phyloP scores from a whole-genome alignment of 2,113 vertebrate species.

The Mus musculus region DNA sequence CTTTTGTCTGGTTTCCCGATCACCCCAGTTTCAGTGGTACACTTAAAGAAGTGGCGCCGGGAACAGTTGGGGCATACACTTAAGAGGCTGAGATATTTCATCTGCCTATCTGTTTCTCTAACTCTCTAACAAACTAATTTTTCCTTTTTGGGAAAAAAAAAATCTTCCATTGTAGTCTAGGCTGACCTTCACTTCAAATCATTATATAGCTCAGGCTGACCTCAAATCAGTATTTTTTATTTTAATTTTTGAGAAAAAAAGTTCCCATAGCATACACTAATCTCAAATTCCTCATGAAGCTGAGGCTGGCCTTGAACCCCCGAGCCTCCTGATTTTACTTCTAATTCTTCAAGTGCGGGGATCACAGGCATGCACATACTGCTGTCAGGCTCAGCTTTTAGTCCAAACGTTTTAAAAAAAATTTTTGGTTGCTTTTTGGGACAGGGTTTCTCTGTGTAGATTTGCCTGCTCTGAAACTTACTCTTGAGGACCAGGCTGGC shows the following conservation, averaged over 20 bases:
- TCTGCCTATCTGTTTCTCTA: not conserved
- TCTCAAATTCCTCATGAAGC: not conserved
- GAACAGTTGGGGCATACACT: not conserved
- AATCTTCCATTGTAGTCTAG: not conserved
- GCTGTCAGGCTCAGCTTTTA: not conserved
- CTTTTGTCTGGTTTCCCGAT: not conserved
- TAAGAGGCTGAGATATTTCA: not conserved
- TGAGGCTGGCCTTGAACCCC: not conserved
- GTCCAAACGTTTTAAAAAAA: not conserved
- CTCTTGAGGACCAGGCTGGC: not conserved
- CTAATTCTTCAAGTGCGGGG: not conserved
- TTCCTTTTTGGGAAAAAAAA: not conserved
- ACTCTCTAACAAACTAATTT: not conserved
- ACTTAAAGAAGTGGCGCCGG: not conserved
- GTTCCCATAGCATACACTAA: not conserved
- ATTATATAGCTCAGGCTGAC: not conserved
- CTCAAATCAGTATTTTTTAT: not conserved
- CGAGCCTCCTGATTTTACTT: not conserved
- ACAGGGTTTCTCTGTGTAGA: not conserved
- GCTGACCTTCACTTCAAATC: not conserved
- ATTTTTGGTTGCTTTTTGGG: not conserved
- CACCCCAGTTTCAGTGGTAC: not conserved
- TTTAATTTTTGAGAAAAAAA: not conserved
- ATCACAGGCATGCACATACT: not conserved
- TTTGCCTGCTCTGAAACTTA: not conserved